Percentiles rank a stretch among this genome's conserved stretches.
Conservation (phyloP, 30 jellyfish, hydroid and myxozoan species). For the Hydractinia echinata region DNA sequence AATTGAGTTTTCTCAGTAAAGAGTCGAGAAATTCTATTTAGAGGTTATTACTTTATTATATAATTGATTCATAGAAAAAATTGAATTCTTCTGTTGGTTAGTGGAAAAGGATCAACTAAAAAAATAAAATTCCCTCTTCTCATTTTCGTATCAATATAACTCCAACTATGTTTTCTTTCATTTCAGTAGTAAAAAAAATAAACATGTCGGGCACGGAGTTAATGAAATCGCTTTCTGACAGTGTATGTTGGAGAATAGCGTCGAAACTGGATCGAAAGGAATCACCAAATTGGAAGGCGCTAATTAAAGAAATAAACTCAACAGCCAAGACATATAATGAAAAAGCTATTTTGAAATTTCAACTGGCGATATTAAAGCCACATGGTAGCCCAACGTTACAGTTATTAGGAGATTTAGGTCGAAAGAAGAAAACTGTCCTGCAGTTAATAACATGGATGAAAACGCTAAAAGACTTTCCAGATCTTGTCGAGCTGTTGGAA, state of each 20-base stretch:
- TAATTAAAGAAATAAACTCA: conserved; percentile 35
- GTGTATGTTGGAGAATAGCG: conserved; percentile 41
- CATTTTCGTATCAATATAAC: background rate
- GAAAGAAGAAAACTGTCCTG: conserved; percentile 32
- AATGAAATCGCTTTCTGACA: conserved; percentile 27
- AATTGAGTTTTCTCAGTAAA: no score
- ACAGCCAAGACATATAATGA: conserved; percentile 24
- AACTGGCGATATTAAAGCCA: conserved; percentile 56
- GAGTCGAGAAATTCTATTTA: no score
- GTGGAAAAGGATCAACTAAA: background rate
- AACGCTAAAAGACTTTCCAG: conserved; percentile 24
- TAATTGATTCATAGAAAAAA: no score
- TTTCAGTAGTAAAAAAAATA: background rate
- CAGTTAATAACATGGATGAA: conserved; percentile 48
- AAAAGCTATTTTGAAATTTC: conserved; percentile 49
- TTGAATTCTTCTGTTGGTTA: no score
- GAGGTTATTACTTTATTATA: no score
- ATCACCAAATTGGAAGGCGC: conserved; percentile 79
- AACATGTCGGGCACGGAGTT: conserved; percentile 4
- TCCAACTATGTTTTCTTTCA: background rate
- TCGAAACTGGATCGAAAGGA: conserved; percentile 39
- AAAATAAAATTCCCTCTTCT: background rate
- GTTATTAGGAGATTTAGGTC: conserved; percentile 54
- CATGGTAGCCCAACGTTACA: conserved; percentile 78
- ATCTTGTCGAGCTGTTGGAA: conserved; percentile 9